A percentile compares a stretch with the other conserved stretches of the same genome.
Evolutionary conservation across 2,797 vertebrate genomes (phyloP).

Genomic region (Hoplostethus atlanticus): DNA sequence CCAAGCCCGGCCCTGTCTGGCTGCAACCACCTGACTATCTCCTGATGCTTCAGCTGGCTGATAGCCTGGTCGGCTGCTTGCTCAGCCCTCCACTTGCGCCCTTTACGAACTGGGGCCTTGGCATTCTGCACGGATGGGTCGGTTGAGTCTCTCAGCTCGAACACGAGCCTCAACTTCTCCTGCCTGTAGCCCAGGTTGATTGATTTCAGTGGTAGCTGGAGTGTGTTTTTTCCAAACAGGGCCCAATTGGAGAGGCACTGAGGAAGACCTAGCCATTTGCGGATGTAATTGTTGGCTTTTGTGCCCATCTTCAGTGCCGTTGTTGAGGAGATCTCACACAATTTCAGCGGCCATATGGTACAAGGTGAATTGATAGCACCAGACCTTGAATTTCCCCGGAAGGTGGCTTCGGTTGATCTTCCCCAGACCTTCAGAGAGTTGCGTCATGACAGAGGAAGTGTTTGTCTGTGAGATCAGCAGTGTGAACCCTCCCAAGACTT

Average conservation of each 20-base stretch:
- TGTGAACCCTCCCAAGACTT: no score
- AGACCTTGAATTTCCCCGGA: no score
- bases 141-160: background rate
- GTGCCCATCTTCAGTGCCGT: no score
- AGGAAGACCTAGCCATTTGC: no score
- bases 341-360: background rate
- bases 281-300: no score
- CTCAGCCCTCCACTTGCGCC: background rate
- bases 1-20: background rate
- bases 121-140: background rate
- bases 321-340: no score
- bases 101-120: background rate
- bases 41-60: background rate
- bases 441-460: no score
- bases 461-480: no score
- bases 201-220: slow-evolving; percentile 2
- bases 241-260: no score
- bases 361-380: no score
- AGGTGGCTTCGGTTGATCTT: no score
- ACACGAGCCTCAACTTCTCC: background rate
- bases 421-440: no score
- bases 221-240: background rate
- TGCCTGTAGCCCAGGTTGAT: background rate
- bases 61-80: background rate
- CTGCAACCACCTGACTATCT: background rate